phyloP scores from a whole-genome alignment of 2,113 vertebrate species.

The Candoia aspera region DNA sequence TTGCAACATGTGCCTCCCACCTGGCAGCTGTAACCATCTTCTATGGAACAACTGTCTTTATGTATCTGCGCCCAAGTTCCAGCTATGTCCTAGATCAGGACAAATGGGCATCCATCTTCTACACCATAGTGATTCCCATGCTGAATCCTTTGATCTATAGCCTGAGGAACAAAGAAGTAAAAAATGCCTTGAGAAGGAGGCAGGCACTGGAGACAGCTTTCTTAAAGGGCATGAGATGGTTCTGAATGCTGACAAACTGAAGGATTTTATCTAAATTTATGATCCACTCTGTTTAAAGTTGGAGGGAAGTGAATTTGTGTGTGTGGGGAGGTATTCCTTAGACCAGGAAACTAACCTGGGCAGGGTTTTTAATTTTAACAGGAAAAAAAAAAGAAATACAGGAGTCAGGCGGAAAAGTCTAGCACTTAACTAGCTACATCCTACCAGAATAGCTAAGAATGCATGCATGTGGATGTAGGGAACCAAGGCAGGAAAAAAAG shows the following conservation, averaged over 20 bases:
- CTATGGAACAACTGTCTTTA: constrained; percentile 25
- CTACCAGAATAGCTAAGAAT: neutral
- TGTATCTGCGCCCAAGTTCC: constrained; percentile 23
- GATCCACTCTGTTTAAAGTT: neutral
- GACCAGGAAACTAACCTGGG: neutral
- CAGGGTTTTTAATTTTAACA: neutral
- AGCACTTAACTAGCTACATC: neutral
- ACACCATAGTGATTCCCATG: constrained; percentile 32
- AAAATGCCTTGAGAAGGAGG: constrained; percentile 12
- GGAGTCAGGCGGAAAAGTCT: neutral
- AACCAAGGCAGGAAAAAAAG: neutral
- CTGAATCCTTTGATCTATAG: constrained; percentile 28
- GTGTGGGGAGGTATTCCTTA: neutral
- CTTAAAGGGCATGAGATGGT: neutral
- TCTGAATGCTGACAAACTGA: neutral
- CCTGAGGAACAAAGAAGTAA: constrained; percentile 28
- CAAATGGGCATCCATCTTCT: constrained; percentile 28
- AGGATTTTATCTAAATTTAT: neutral
- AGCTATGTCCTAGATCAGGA: constrained; percentile 29
- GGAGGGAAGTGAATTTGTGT: neutral
- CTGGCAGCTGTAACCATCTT: constrained; percentile 38
- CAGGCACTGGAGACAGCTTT: neutral
- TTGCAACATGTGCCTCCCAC: constrained; percentile 52
- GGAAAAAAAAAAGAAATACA: neutral
- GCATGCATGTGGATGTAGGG: neutral